phyloP scores from a whole-genome alignment of 2,797 vertebrate genomes.

The Peromyscus attwateri region DNA sequence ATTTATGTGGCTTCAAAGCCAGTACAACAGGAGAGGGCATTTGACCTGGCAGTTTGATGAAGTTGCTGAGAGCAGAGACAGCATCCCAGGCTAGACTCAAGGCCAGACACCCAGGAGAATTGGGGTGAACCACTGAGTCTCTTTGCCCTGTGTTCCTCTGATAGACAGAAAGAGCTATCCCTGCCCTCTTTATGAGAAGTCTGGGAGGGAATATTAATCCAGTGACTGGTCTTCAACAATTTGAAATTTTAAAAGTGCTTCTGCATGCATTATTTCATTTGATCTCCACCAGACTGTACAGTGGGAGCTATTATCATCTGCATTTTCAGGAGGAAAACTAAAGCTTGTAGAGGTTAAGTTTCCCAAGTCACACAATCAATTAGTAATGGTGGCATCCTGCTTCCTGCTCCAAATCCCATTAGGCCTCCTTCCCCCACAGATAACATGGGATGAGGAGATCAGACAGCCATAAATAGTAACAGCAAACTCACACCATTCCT shows the following conservation, averaged over 20 bases:
- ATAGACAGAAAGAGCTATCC: constrained; percentile 14
- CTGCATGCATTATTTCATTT: constrained; percentile 61
- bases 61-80: neutral
- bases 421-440: neutral
- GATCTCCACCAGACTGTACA: constrained; percentile 12
- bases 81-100: neutral
- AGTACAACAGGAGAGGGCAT: neutral
- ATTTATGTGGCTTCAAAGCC: constrained; percentile 45
- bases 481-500: neutral
- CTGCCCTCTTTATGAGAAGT: constrained; percentile 32
- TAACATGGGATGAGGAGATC: neutral
- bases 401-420: constrained; percentile 43
- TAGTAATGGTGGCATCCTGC: constrained; percentile 24
- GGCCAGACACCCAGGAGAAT: neutral
- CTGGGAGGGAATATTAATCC: constrained; percentile 44
- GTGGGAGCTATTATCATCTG: constrained; percentile 52
- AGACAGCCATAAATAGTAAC: neutral
- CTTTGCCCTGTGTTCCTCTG: constrained; percentile 27
- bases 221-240: constrained; percentile 20
- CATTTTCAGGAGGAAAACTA: constrained; percentile 63
- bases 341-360: constrained; percentile 13
- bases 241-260: constrained; percentile 65
- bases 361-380: constrained; percentile 32
- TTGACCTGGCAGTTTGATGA: neutral
- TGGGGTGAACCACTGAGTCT: constrained; percentile 3